Evolutionary conservation across 2,888 invertebrate species (phyloP).

Genomic region (Embidobia sp.): DNA sequence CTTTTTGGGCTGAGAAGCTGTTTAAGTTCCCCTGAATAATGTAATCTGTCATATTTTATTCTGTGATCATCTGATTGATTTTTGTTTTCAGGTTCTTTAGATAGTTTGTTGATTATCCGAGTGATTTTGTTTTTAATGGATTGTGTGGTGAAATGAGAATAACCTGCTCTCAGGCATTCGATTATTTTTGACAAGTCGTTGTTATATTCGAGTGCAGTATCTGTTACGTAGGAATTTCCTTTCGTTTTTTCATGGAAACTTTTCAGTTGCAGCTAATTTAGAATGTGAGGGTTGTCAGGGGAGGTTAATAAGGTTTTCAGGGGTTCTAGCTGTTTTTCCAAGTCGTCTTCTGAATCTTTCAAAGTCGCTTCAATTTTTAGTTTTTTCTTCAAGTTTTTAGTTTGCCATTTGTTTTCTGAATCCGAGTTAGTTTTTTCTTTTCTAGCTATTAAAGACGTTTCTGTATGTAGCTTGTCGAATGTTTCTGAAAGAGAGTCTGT

Average conservation of each 20-base stretch:
- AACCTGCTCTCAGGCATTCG: neutral
- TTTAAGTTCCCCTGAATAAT: no score
- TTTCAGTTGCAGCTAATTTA: conserved; percentile 16
- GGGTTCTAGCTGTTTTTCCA: neutral
- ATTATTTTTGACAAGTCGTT: neutral
- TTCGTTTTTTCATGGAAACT: conserved; percentile 25
- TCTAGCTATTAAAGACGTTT: no score
- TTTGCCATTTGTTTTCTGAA: neutral
- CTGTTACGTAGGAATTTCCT: neutral
- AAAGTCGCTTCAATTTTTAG: neutral
- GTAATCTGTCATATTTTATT: neutral
- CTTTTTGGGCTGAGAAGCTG: conserved; percentile 23
- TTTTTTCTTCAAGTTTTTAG: neutral
- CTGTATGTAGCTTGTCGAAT: no score
- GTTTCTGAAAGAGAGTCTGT: no score
- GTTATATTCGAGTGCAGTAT: neutral
- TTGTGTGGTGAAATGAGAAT: conserved; percentile 5
- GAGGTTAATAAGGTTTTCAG: neutral
- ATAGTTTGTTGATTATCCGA: conserved; percentile 4
- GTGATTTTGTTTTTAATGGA: conserved; percentile 9
- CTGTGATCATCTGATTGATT: neutral
- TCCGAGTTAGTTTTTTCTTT: no score
- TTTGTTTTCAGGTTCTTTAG: neutral
- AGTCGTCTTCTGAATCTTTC: neutral
- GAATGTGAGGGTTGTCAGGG: neutral